Percentiles rank a stretch among this genome's conserved stretches.
Conservation (phyloP, 2,797 vertebrate genomes). For the Danio aesculapii region DNA sequence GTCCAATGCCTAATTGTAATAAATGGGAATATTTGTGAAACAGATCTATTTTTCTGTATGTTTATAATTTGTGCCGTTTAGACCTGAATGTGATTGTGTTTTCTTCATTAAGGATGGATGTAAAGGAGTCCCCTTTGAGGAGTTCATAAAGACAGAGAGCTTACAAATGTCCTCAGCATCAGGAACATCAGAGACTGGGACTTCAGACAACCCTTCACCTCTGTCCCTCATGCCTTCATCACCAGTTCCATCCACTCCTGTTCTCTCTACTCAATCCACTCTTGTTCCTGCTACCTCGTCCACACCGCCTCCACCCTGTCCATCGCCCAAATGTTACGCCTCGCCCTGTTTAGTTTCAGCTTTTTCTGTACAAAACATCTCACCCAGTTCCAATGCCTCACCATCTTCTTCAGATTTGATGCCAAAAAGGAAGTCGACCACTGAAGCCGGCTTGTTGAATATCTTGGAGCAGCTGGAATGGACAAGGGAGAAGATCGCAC, state of each 20-base stretch:
- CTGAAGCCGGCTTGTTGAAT: background rate
- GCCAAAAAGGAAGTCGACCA: background rate
- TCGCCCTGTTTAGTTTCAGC: background rate
- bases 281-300: too few species aligned
- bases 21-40: too few species aligned
- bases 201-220: background rate
- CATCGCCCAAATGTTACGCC: background rate
- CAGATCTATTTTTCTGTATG: background rate
- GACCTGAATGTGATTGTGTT: background rate
- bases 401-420: background rate
- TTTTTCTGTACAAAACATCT: background rate
- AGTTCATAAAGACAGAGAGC: background rate
- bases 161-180: background rate
- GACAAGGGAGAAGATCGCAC: background rate
- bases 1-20: too few species aligned
- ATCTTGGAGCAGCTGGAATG: constrained; percentile 18
- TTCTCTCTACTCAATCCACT: too few species aligned
- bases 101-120: background rate
- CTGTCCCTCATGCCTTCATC: background rate
- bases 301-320: background rate
- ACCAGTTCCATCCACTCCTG: background rate
- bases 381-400: background rate
- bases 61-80: background rate
- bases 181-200: background rate
- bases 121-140: background rate